Conservation (phyloP, 1,140 invertebrate species). For the Drosophila chauvacae region DNA sequence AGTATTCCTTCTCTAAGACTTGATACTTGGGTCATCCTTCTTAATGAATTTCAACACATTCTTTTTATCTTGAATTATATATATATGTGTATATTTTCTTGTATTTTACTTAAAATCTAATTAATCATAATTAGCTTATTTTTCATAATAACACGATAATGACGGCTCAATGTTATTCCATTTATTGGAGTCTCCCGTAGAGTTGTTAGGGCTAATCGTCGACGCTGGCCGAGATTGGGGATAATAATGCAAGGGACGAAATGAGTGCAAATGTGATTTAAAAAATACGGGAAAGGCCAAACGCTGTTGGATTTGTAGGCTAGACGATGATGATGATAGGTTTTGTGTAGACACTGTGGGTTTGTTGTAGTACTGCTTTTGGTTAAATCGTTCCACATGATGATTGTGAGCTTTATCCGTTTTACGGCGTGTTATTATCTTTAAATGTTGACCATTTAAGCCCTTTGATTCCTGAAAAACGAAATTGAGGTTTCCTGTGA, state of each 20-base stretch:
- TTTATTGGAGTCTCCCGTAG: conserved; percentile 22
- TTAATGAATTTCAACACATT: not conserved
- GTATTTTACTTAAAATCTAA: conserved; percentile 30
- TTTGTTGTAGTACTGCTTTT: conserved; percentile 19
- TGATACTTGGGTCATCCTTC: not conserved
- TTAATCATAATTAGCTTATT: conserved; percentile 30
- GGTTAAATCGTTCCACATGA: conserved; percentile 30
- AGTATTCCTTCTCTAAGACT: not conserved
- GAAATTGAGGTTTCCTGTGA: not conserved
- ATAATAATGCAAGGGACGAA: conserved; percentile 33
- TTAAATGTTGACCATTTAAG: conserved; percentile 30
- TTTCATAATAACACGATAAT: conserved; percentile 46
- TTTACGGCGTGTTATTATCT: conserved; percentile 36
- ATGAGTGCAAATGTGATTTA: conserved; percentile 51
- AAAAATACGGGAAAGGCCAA: conserved; percentile 64
- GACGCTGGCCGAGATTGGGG: conserved; percentile 35
- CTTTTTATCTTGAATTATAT: not conserved
- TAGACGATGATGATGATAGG: conserved; percentile 15
- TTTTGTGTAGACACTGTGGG: conserved; percentile 5
- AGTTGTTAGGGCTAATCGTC: conserved; percentile 31
- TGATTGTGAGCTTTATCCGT: conserved; percentile 11
- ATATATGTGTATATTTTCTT: not conserved
- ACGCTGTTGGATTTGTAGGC: conserved; percentile 60
- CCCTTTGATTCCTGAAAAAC: conserved; percentile 40
- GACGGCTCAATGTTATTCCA: conserved; percentile 40